Base-by-base conservation (phyloP, 2,797 vertebrate genomes). In the Neosilurus hyrtlii region DNA sequence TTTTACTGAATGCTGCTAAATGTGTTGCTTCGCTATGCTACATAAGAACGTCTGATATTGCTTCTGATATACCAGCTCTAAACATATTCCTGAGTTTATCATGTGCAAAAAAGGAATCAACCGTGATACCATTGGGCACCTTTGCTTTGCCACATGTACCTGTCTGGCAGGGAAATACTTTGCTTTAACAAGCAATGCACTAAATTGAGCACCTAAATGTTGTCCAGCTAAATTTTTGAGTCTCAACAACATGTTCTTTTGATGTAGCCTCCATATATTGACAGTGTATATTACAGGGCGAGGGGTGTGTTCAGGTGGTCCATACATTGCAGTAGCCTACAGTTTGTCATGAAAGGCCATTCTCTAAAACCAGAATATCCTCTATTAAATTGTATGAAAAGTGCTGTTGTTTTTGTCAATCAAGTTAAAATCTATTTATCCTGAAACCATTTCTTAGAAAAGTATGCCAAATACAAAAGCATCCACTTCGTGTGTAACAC, bases 401-500 rank as follows among this genome's bases (percentile, higher is more conserved):
- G 37, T 49, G 16, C 35, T 43, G 11, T 43, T 62, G 1, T 43
- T 61, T n/a, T 15, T 49, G 7, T 10, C 35, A 43, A 15, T 6
- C 72, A 35, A 10, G 22, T 43, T 37, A 76, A 72, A 59, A 22
- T 22, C 0, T 49, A 62, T 77, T 77, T 63, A 3, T 43, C 20
- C 35, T 43, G 12, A 35, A 77, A 6, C 20, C 20, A 61, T 62
- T 62, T 62, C 1, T 59, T 26, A 12, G 9, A 56, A 73, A 26
- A 30, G 18, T 75, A 35, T 22, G 30, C 26, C 73, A 59, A 18
- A 75, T 22, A 72, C 73, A 35, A 75, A 59, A 75, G 12, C 71
- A 74, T 56, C 52, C 24, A 6, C 71, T 20, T 16, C 22, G 26
- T 43, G 30, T 75, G 73, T 37, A 37, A 20, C 11, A 59, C 30